Conservation (phyloP, 2,113 vertebrate species). For the Jacana jacana region DNA sequence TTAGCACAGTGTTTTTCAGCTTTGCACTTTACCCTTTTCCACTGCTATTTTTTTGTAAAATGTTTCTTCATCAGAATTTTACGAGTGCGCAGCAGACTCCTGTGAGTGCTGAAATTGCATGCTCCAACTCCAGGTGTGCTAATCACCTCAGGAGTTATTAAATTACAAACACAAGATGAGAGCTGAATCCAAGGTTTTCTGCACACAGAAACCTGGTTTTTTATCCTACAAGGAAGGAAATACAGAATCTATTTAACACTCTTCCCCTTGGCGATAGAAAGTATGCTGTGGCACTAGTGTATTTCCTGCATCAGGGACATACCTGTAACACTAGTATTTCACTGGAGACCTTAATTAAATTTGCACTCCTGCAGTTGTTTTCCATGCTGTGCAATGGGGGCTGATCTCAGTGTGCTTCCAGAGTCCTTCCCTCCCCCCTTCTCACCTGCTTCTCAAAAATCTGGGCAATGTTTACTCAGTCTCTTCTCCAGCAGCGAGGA, state of each 20-base stretch:
- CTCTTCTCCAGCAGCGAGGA: not conserved
- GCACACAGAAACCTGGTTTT: not conserved
- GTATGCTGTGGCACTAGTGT: not conserved
- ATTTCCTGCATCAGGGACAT: not conserved
- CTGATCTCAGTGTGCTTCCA: not conserved
- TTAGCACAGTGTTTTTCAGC: not conserved
- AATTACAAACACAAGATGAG: not conserved
- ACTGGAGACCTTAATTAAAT: not conserved
- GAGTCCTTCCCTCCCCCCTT: not conserved
- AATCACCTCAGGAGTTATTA: not conserved
- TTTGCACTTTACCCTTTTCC: not conserved
- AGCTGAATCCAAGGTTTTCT: not conserved
- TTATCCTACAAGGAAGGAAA: not conserved
- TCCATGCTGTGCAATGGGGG: fast-evolving
- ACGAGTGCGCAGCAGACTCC: not conserved
- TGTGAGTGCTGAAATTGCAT: not conserved
- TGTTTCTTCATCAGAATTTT: not conserved
- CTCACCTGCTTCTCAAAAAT: not conserved
- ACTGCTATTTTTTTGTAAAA: not conserved
- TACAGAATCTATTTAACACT: not conserved
- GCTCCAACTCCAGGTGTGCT: not conserved
- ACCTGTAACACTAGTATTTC: not conserved
- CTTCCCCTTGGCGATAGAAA: not conserved
- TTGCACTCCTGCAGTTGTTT: not conserved
- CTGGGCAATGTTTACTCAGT: not conserved